Percentiles rank a stretch among this genome's conserved stretches.
These are phyloP conservation scores for Psylliodes chrysocephalus DNA, from an alignment of 2,888 invertebrate genomes.

Conservation along the genomic window DNA sequence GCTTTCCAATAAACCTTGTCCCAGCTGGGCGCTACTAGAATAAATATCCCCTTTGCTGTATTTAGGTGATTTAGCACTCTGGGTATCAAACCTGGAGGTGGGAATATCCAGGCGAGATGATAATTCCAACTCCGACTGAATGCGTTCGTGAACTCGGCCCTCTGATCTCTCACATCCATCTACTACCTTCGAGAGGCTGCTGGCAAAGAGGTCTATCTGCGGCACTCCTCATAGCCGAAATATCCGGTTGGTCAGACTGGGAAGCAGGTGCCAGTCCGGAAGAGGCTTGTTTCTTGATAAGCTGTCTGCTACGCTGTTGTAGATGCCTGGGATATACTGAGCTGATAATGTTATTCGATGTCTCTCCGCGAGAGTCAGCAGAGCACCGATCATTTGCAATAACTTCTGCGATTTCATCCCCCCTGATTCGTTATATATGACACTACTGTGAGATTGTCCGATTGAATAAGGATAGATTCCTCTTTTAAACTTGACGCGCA, in stretches of 20 bases:
- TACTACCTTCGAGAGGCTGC: conserved; percentile 37
- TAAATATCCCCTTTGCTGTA: conserved; percentile 43
- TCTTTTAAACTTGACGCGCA: too few relatives aligned
- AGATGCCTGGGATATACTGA: conserved; percentile 41
- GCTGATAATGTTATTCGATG: conserved; percentile 23
- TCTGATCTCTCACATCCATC: conserved; percentile 31
- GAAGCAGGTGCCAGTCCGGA: conserved; percentile 43
- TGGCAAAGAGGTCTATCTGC: conserved; percentile 42
- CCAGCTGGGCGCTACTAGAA: conserved; percentile 48
- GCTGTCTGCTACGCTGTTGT: conserved; percentile 45
- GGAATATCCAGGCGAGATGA: conserved; percentile 50
- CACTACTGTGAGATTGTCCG: conserved; percentile 43
- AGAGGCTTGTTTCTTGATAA: conserved; percentile 33
- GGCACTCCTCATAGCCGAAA: conserved; percentile 42
- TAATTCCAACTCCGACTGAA: conserved; percentile 43
- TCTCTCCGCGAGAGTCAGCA: conserved; percentile 28
- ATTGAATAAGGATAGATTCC: too few relatives aligned
- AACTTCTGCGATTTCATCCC: conserved; percentile 34
- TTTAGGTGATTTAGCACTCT: conserved; percentile 48
- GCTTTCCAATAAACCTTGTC: conserved; percentile 51
- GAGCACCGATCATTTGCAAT: conserved; percentile 2
- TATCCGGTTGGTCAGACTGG: conserved; percentile 25
- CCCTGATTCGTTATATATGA: conserved; percentile 41
- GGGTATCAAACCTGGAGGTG: conserved; percentile 52
- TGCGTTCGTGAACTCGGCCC: conserved; percentile 37